A percentile compares a stretch with the other conserved stretches of the same genome.
These are phyloP conservation scores for Acropternis orthonyx DNA, from an alignment of 2,797 vertebrate genomes.

Conservation along the genomic window DNA sequence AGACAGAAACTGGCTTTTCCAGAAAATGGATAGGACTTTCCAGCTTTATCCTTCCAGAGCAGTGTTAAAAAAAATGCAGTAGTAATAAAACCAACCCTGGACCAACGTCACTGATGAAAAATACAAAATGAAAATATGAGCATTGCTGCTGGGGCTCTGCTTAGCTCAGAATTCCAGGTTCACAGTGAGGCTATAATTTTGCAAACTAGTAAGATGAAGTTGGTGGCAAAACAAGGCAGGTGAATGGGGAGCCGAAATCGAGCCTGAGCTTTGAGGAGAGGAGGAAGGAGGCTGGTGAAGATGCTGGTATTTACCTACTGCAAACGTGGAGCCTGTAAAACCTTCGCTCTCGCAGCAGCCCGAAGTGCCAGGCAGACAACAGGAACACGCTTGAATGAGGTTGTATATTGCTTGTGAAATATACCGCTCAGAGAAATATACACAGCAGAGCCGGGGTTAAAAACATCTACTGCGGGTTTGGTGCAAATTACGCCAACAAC, in stretches of 20 bases:
- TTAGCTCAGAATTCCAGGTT: neutral
- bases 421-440: neutral
- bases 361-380: neutral
- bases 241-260: neutral
- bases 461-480: neutral
- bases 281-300: neutral
- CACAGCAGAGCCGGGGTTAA: neutral
- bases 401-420: neutral
- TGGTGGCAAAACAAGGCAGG: neutral
- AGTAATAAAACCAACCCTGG: neutral
- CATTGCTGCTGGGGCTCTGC: neutral
- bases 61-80: neutral
- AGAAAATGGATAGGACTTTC: neutral
- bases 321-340: neutral
- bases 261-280: neutral
- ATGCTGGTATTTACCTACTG: conserved; percentile 11
- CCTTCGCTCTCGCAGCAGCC: neutral
- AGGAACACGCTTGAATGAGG: conserved; percentile 13
- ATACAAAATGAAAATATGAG: neutral
- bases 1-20: neutral
- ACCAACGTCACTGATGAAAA: neutral
- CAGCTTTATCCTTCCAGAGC: neutral
- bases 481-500: neutral
- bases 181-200: neutral
- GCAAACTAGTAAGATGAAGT: conserved; percentile 3